Conservation (phyloP, 2,888 invertebrate genomes). For the Drosophila glabriapex region DNA sequence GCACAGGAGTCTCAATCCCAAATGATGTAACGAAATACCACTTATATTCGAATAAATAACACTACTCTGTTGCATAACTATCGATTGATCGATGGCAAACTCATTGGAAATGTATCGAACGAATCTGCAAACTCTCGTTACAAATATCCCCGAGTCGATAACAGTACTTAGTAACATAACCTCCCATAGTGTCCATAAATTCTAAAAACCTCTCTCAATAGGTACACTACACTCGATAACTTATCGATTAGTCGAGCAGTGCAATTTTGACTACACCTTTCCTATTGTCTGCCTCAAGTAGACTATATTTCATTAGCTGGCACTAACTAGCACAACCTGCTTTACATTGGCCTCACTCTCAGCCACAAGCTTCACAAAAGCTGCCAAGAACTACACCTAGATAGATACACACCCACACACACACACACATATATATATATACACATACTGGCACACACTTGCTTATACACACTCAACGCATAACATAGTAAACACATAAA, state of each 20-base stretch:
- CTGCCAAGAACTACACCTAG: slow-evolving; percentile 27
- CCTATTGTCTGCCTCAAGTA: not conserved
- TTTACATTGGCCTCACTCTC: slow-evolving; percentile 16
- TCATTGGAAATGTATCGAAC: not conserved
- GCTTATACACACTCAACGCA: not conserved
- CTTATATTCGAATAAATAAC: not conserved
- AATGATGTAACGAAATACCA: no score
- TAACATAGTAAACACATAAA: slow-evolving; percentile 34
- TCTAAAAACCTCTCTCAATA: no score
- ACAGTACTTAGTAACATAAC: no score
- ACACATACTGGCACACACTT: slow-evolving; percentile 13
- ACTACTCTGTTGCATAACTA: not conserved
- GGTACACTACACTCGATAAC: not conserved
- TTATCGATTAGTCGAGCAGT: not conserved
- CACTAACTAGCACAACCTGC: slow-evolving; percentile 6
- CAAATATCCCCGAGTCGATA: not conserved
- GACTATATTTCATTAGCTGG: slow-evolving; percentile 14
- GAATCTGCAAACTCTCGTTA: no score
- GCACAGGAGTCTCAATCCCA: not conserved
- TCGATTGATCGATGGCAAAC: not conserved
- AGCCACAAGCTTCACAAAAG: slow-evolving; percentile 33
- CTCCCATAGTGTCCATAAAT: no score
- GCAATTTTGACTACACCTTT: not conserved
- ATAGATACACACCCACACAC: not conserved
- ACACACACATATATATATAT: no score